These are phyloP conservation scores for Danio jaintianensis DNA, from an alignment of 2,797 vertebrate species.

Conservation along the genomic window DNA sequence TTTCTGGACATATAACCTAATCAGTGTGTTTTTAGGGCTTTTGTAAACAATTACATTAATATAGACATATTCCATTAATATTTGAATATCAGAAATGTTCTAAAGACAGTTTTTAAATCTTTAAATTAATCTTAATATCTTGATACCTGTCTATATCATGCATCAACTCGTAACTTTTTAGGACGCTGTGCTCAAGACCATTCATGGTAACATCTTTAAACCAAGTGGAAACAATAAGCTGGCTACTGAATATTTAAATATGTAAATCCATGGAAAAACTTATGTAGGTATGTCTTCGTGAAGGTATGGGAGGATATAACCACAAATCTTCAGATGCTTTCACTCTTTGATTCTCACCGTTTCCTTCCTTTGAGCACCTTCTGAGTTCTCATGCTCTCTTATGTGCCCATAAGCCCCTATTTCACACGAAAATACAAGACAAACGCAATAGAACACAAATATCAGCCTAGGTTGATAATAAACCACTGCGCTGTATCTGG, in stretches of 20 bases:
- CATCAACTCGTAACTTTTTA: not conserved
- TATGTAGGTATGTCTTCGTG: not conserved
- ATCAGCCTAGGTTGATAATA: not conserved
- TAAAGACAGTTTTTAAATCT: not conserved
- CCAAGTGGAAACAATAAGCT: constrained; percentile 32
- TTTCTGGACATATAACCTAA: too few relatives aligned
- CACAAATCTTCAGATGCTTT: constrained; percentile 35
- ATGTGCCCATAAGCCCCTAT: not conserved
- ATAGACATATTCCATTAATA: not conserved
- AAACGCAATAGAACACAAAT: not conserved
- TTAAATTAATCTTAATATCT: not conserved
- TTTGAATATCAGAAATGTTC: not conserved
- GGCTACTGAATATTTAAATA: constrained; percentile 29
- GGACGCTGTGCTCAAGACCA: not conserved
- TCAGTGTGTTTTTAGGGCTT: too few relatives aligned
- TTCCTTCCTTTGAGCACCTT: not conserved
- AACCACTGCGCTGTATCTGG: not conserved
- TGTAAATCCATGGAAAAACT: constrained; percentile 30
- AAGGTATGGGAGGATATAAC: constrained; percentile 35
- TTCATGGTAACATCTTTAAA: not conserved
- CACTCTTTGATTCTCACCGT: constrained; percentile 12
- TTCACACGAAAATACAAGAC: not conserved
- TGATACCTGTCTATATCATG: not conserved
- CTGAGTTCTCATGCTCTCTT: not conserved
- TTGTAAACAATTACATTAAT: too few relatives aligned